Base-by-base conservation (phyloP, 2,888 invertebrate genomes). In the Dimorphilus gyrociliatus region DNA sequence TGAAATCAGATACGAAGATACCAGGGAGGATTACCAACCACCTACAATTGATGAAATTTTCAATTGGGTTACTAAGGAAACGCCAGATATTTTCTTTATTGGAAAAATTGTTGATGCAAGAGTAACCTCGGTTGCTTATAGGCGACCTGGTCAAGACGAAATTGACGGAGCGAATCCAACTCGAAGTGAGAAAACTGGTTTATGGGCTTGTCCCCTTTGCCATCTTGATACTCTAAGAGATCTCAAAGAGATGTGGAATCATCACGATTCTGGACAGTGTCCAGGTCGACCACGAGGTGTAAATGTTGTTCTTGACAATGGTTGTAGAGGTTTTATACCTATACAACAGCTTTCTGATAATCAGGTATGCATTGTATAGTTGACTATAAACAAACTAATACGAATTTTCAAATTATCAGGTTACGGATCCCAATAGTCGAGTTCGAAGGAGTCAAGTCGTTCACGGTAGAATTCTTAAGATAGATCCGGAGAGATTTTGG, bases 181-280 rank as follows among this genome's bases (percentile, higher is more conserved):
- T 25, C 72, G 86, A 44, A 84, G 88, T 52, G 88, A 90, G 36
- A 82, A 85, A 49, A 84, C 84, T 5, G 85, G 85, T 1, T 67
- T 88, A 23, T 94, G 92, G 92, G 84, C 88, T 57, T 94, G 94
- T 67, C 90, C 90, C 0, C 90, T 92, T 65, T 94, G 94, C 66
- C 70, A 81, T 44, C 85, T 86, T 57, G 85, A 85, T 54, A 86
- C 90, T 61, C 90, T 94, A 50, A 81, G 85, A 0, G 92, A 92
- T 56, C 66, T 92, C 18, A 84, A 85, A 14, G 90, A 90, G 68
- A 90, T 92, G 27, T 94, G 92, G 92, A 86, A 84, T 64, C 92
- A 94, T 63, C 92, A 92, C 67, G 92, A 94, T 63, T 81, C 84
- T 1, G 84, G 81, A 17, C 61, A 54, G 19, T 97, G 97, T 64